Base-by-base conservation (phyloP, 1,140 invertebrate species). In the Stenopsyche tienmushanensis region DNA sequence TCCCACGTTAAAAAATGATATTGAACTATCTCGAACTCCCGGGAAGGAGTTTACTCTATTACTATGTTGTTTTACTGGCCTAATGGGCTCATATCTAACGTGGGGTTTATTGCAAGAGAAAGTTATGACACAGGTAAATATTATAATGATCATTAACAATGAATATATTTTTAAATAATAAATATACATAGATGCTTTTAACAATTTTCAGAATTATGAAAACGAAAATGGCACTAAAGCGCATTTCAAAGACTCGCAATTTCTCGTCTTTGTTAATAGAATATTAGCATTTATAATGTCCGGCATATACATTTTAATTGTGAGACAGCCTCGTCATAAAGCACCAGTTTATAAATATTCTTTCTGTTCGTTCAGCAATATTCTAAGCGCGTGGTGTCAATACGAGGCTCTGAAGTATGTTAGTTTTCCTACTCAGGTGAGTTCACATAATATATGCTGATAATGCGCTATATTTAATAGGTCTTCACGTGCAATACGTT, bases 361-460 rank as follows among this genome's bases (percentile, higher is more conserved):
- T 0, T 99, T 91, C 81, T 95, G 94, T 76, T 97, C 96, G 0
- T 88, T 99, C 71, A 97, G 95, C 15, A 99, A 99, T 79, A 95
- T 98, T 64, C 89, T 99, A 85, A 98, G 96, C 76, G 96, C 94
- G 41, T 99, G 97, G 97, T 99, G 95, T 79, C 97, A 99, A 79
- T 99, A 99, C 76, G 97, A 99, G 82, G 97, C 97, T 18, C 82
- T 99, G 1, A 99, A 99, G 79, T 99, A 91, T 82, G 94, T 99
- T 69, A 97, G 91, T 73, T 99, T 99, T 79, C 97, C 97, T 1
- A 96, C 94, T 42, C 97, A 98, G 83, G 91, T 94, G 68, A 71
- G 67, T 52, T n/a, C n/a, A n/a, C n/a, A n/a, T n/a, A n/a, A n/a
- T n/a, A n/a, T n/a, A n/a, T n/a, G n/a, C n/a, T n/a, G n/a, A n/a